Base-by-base conservation (phyloP, 2,113 vertebrate species). In the Lepidothrix coronata region DNA sequence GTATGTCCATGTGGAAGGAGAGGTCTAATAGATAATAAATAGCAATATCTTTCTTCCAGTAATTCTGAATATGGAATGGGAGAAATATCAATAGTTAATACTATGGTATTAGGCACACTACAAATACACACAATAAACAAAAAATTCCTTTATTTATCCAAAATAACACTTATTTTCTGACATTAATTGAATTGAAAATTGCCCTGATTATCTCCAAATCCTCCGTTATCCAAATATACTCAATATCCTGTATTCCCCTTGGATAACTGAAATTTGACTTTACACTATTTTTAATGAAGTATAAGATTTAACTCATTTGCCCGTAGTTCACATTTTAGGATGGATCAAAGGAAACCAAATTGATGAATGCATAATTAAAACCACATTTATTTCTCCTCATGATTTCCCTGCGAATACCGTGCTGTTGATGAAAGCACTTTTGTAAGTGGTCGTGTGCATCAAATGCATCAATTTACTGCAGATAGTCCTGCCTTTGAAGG, bases 331-430 rank as follows among this genome's bases (percentile, higher is more conserved):
- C 46, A 21, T 95, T 85, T 91, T 82, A 93, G 86, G 92, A 75
- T 88, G 86, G 90, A 95, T 96, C 88, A 96, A 96, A 97, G 85
- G 61, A 82, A 85, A 58, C 41, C 49, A 82, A 92, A 88, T 48
- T 95, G 90, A 80, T 79, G 92, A 94, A 74, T 72, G 41, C 95
- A 80, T 93, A 96, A 96, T 95, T 97, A 83, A 96, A 95, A 71
- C 80, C 76, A 59, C 46, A 72, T 94, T 96, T 93, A 79, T 93
- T 96, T 95, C 37, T 80, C 67, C 57, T 79, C 59, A 28, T 68
- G 43, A 87, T 94, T 96, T 89, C 72, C 51, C 62, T 87, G 81
- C 68, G 94, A 84, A 90, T 43, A 62, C 90, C 37, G 12, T 17
- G 55, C 74, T 94, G 71, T 91, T 91, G 86, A 93, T 92, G 78